These are phyloP conservation scores for Byasa hedistus DNA, from an alignment of 2,888 invertebrate genomes.

Conservation along the genomic window DNA sequence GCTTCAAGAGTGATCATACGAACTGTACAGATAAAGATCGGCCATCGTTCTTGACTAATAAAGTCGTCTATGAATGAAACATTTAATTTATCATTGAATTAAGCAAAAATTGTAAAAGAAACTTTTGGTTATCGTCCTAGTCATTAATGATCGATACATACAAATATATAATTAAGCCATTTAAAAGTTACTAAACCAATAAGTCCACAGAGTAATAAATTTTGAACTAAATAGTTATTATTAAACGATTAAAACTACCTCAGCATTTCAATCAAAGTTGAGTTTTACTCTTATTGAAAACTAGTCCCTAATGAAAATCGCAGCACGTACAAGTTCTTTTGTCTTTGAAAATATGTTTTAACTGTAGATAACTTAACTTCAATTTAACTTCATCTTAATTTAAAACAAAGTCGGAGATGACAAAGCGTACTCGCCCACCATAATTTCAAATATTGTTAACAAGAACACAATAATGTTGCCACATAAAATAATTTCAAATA, in stretches of 20 bases:
- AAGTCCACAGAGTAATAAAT: background rate
- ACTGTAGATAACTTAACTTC: too few species aligned
- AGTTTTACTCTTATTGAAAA: background rate
- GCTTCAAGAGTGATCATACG: constrained; percentile 50
- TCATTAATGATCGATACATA: too few species aligned
- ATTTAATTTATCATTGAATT: background rate
- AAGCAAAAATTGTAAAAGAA: background rate
- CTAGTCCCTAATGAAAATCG: background rate
- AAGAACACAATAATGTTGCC: too few species aligned
- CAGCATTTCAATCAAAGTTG: background rate
- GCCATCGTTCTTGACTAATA: constrained; percentile 47
- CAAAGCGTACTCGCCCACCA: too few species aligned
- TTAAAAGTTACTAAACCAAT: background rate
- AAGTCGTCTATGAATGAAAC: constrained; percentile 28
- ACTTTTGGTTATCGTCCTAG: background rate
- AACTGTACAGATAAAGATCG: constrained; percentile 42
- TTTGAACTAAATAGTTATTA: background rate
- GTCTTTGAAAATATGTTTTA: background rate
- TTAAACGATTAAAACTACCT: background rate
- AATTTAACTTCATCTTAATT: too few species aligned
- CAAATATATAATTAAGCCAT: too few species aligned
- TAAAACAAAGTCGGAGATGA: too few species aligned
- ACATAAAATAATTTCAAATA: too few species aligned
- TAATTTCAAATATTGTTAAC: too few species aligned
- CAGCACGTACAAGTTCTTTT: background rate